Evolutionary conservation across 2,797 vertebrate species (phyloP).

Genomic region (Pagetopsis macropterus): DNA sequence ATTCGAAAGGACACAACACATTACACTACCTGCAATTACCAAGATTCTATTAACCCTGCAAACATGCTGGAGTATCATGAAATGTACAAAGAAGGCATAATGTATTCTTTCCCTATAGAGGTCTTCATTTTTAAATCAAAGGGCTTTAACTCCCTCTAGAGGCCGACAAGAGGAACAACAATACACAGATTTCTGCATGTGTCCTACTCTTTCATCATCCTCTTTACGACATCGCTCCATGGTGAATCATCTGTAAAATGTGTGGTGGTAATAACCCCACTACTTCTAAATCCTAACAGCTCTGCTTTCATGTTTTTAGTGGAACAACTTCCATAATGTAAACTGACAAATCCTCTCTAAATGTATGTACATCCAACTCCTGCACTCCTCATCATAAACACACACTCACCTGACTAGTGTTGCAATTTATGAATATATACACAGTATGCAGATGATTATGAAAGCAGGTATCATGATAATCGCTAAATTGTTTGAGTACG

Average conservation of each 20-base stretch:
- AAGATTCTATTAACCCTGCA: neutral
- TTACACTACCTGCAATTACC: neutral
- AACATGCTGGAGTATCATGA: neutral
- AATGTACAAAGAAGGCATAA: neutral
- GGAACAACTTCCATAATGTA: neutral
- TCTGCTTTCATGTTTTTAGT: neutral
- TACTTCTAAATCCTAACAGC: neutral
- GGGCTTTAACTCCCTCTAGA: conserved; percentile 70
- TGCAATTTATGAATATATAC: neutral
- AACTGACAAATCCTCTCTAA: neutral
- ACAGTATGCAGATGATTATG: neutral
- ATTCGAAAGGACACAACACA: conserved; percentile 21
- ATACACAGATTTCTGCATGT: neutral
- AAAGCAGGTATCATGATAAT: neutral
- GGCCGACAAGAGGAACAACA: conserved; percentile 33
- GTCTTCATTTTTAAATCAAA: conserved; percentile 12
- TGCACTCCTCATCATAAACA: neutral
- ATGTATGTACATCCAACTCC: neutral
- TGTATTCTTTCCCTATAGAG: neutral
- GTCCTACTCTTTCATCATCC: conserved; percentile 34
- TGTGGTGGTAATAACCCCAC: neutral
- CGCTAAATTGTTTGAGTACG: neutral
- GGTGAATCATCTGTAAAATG: conserved; percentile 12
- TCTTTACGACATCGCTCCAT: neutral
- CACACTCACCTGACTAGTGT: neutral